A percentile compares a stretch with the other conserved stretches of the same genome.
These are phyloP conservation scores for Dicrostonyx torquatus DNA, from an alignment of 2,797 vertebrate genomes.

Conservation along the genomic window DNA sequence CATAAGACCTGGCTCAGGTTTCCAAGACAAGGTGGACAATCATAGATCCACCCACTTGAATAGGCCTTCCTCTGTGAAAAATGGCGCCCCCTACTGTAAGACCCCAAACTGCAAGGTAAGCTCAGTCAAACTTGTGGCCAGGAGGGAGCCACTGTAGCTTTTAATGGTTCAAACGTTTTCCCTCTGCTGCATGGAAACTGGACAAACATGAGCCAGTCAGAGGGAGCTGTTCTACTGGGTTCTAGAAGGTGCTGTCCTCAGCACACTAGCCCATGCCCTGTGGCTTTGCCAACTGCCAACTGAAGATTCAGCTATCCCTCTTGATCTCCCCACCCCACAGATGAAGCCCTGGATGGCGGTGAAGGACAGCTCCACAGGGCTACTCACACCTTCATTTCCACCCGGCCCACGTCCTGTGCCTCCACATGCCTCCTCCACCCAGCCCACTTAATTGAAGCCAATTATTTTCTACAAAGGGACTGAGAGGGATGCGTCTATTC, in stretches of 20 bases:
- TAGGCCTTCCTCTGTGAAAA: not conserved
- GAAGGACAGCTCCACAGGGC: not conserved
- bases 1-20: not conserved
- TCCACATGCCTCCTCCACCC: conserved; percentile 29
- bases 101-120: not conserved
- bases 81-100: not conserved
- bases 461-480: conserved; percentile 75
- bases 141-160: not conserved
- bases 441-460: conserved; percentile 78
- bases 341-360: not conserved
- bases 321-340: not conserved
- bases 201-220: not conserved
- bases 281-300: not conserved
- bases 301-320: not conserved
- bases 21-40: not conserved
- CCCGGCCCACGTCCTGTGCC: conserved; percentile 44
- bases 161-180: not conserved
- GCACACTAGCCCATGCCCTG: not conserved
- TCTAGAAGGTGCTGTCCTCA: not conserved
- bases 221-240: not conserved
- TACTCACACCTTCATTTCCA: conserved; percentile 38
- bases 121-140: not conserved
- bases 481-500: conserved; percentile 29
- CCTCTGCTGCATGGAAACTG: no score
- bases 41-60: not conserved